Evolutionary conservation across 2,797 vertebrate genomes (phyloP), one percentile per base, ranked within the genome.

Genomic region (Eulemur coronatus): DNA sequence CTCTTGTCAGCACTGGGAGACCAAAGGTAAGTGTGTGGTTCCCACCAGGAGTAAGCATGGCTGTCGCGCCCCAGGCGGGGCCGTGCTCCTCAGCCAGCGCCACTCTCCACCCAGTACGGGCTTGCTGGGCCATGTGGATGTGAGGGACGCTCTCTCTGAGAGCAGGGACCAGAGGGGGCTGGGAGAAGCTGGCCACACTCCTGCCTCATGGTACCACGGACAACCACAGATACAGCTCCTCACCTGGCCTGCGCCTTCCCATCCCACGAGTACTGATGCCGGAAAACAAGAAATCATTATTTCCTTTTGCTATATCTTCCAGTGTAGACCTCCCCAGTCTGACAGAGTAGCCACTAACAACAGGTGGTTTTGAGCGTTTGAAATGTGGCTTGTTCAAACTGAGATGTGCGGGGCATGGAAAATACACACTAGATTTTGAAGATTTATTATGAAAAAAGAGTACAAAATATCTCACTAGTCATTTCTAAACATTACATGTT

Each of bases 291-390:
- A 86, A 88, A 50, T 22, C 75, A 12, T 69, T 69, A 10, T 75
- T 73, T 69, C n/a, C 72, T 79, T 80, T 88, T 38, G 41, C n/a
- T 5, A 61, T 28, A 55, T 14, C 20, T 63, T 41, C 50, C 10
- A 28, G 43, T 8, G n/a, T 28, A 65, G 38, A 14, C 52, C 63
- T 13, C 22, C 12, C 55, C 17, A 65, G 43, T 65, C n/a, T 75
- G 8, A 43, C 22, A 35, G 0, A 1, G 76, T 28, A 38, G 67
- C 76, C n/a, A 35, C 3, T 3, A 46, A 33, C 3, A 35, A 38
- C 57, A 79, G 18, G 50, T 28, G 30, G 22, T 57, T 48, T 41
- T 38, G 73, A 48, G 48, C 15, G 0, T 55, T 59, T 73, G 73
- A 52, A 26, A 15, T 22, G 24, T 35, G 65, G 52, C 61, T 76